Conservation (phyloP, 2,888 invertebrate genomes). For the Cephonodes hylas region DNA sequence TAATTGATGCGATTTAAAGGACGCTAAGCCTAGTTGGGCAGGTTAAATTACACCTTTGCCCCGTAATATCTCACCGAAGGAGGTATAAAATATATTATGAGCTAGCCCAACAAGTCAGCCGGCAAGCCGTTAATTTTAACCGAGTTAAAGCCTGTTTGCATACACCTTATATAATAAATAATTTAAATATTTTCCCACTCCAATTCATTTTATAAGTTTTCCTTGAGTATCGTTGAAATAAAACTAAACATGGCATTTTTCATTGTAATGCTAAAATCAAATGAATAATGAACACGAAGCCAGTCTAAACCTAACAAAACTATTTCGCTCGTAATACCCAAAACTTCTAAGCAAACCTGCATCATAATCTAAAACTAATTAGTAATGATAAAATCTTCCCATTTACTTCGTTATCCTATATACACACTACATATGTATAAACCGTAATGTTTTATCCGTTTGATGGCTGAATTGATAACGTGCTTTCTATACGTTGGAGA, state of each 20-base stretch:
- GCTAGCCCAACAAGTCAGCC: conserved; percentile 18
- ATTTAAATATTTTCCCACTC: no score
- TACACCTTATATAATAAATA: neutral
- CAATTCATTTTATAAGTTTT: no score
- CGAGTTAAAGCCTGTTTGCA: conserved; percentile 22
- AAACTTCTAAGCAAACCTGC: neutral
- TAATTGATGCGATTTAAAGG: neutral
- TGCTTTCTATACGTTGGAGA: no score
- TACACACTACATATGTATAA: no score
- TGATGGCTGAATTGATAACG: no score
- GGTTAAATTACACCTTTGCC: conserved; percentile 4
- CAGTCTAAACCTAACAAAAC: neutral
- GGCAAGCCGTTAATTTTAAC: conserved; percentile 29
- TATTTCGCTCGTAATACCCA: neutral
- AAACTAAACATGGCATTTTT: no score
- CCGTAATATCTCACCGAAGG: conserved; percentile 12
- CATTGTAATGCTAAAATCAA: no score
- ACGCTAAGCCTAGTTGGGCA: neutral
- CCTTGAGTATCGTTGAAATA: no score
- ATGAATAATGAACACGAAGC: neutral
- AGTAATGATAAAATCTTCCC: neutral
- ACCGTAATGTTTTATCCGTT: no score
- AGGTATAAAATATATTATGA: conserved; percentile 21
- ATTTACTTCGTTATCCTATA: neutral
- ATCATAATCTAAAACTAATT: neutral